Conservation (phyloP, 2,888 invertebrate species). For the Pherbina coryleti region DNA sequence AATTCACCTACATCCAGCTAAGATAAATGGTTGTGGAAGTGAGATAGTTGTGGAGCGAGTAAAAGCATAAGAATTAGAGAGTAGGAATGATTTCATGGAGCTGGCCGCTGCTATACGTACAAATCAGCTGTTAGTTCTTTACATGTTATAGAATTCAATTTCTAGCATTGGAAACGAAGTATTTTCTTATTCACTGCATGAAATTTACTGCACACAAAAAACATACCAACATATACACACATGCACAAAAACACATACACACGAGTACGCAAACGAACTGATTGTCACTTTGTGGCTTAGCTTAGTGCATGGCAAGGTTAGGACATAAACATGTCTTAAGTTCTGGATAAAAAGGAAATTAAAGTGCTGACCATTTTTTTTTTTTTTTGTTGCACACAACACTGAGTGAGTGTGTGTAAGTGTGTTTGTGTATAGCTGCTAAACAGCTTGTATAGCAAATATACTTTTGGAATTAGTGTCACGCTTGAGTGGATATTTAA, state of each 20-base stretch:
- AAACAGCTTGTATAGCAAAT: no score
- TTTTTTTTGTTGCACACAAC: slow-evolving; percentile 2
- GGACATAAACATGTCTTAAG: slow-evolving; percentile 46
- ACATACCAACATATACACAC: slow-evolving; percentile 15
- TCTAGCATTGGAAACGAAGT: slow-evolving; percentile 2
- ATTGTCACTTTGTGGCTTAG: no score
- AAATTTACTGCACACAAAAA: slow-evolving; percentile 12
- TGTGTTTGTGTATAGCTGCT: no score
- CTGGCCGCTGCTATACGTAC: no score
- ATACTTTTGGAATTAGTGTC: no score
- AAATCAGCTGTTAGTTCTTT: not conserved
- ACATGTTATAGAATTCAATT: slow-evolving; percentile 9
- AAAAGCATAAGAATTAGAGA: no score
- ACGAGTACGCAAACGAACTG: not conserved
- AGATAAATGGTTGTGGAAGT: no score
- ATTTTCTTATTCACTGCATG: slow-evolving; percentile 5
- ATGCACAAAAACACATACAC: slow-evolving; percentile 39
- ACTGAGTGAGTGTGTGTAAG: no score
- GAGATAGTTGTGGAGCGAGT: no score
- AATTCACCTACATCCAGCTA: no score
- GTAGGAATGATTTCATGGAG: no score
- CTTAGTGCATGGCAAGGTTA: not conserved
- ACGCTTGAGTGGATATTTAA: no score
- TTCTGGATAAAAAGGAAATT: slow-evolving; percentile 58
- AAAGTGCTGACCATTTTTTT: slow-evolving; percentile 59